Evolutionary conservation across 2,113 vertebrate genomes (phyloP), one percentile per base, ranked within the genome.

Genomic region (Oreotrochilus melanogaster): DNA sequence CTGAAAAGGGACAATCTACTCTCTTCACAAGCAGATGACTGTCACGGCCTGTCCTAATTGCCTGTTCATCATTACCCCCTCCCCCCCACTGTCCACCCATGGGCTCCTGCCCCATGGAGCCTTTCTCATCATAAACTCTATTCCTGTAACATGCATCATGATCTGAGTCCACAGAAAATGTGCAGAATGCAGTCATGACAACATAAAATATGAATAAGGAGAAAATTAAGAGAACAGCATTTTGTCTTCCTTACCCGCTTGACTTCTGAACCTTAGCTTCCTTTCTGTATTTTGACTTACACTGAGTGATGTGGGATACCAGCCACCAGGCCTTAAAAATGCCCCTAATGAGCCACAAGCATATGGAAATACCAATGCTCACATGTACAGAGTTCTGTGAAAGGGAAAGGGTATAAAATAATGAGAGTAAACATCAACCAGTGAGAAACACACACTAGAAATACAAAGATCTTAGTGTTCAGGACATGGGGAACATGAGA

Each of bases 51-150:
- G n/a, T 58, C 16, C 37, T 58, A 58, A 13, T 15, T 50, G 4
- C 37, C 19, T 0, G 0, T 64, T 39, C 24, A 42, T 43, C 35
- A 75, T 27, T 74, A 4, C 39, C 35, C 8, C 35, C 35, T 9
- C 33, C 7, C 33, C 18, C 18, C 11, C 15, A 16, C 10, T 74
- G 25, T 62, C n/a, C 10, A 4, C 47, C 47, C 24, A 50, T 66
- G 48, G 22, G 8, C 42, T 71, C 39, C 47, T 9, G 80, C 39
- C 19, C 81, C n/a, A 42, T 18, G 43, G 17, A 84, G 10, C 9
- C 33, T 78, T 90, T 79, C 74, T 51, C 54, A 7, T 42, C 27
- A 42, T 57, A 25, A 89, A 65, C 23, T 64, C 16, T 1, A 16
- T 57, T 66, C 30, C 48, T 6, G 80, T 84, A 24, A 35, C 35